Evolutionary conservation across 92 coral and sea anemone genomes (phyloP).

Genomic region (Desmophyllum pertusum): DNA sequence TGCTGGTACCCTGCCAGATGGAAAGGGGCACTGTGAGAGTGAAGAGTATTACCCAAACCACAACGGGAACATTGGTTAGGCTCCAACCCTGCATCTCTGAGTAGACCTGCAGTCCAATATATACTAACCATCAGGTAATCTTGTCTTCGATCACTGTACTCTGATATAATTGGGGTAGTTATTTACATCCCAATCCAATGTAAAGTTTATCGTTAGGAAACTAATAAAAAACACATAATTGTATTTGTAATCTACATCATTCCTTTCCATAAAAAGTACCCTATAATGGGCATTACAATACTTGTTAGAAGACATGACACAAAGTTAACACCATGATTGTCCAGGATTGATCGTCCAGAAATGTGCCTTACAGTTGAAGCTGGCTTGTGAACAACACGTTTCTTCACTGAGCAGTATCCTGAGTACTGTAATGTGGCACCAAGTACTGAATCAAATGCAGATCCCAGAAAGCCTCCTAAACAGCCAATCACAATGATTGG

Average conservation of each 20-base stretch:
- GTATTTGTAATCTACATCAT: constrained; percentile 1
- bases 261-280: constrained; percentile 86
- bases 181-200: not conserved
- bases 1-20: not conserved
- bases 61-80: not conserved
- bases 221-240: not conserved
- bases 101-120: not conserved
- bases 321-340: constrained; percentile 93
- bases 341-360: constrained; percentile 80
- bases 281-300: constrained; percentile 79
- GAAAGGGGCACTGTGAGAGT: not conserved
- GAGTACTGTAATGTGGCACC: constrained; percentile 98
- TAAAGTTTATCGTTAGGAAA: not conserved
- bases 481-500: constrained; percentile 89
- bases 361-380: constrained; percentile 76
- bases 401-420: constrained; percentile 84
- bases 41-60: too few relatives aligned
- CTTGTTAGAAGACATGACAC: constrained; percentile 81
- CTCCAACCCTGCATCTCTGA: not conserved
- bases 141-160: too few relatives aligned
- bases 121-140: too few relatives aligned
- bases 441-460: constrained; percentile 84
- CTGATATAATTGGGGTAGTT: too few relatives aligned
- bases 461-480: constrained; percentile 90
- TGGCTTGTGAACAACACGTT: constrained; percentile 83